A percentile compares a stretch with the other conserved stretches of the same genome.
Conservation (phyloP, 2,888 invertebrate genomes). For the Pocota personata region DNA sequence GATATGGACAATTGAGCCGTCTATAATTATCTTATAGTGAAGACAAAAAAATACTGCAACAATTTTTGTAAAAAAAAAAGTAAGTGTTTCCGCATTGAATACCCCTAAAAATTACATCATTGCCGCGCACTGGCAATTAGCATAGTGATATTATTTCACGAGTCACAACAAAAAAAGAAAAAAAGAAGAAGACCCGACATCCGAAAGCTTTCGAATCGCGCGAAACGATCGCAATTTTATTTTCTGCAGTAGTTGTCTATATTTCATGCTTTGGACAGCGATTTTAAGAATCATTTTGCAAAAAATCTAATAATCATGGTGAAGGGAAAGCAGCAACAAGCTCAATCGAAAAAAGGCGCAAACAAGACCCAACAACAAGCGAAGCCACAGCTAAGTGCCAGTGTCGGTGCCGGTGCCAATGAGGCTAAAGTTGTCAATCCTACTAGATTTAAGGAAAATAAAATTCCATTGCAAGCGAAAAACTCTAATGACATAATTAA, state of each 20-base stretch:
- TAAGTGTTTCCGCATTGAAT: conserved; percentile 36
- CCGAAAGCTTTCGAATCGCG: conserved; percentile 34
- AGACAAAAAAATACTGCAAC: conserved; percentile 44
- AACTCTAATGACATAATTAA: not conserved
- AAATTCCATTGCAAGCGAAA: conserved; percentile 42
- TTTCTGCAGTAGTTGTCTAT: not conserved
- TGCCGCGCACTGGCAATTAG: conserved; percentile 41
- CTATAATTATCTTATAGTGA: conserved; percentile 64
- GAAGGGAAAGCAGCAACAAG: conserved; percentile 59
- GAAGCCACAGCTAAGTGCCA: not conserved
- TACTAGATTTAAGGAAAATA: conserved; percentile 41
- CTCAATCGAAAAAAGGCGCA: conserved; percentile 23
- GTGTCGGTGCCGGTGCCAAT: not conserved
- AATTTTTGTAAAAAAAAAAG: conserved; percentile 3
- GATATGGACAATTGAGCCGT: conserved; percentile 63
- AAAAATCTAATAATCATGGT: conserved; percentile 32
- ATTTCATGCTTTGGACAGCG: not conserved
- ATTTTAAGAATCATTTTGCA: not conserved
- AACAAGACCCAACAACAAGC: conserved; percentile 53
- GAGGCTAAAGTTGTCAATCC: not conserved
- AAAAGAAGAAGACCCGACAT: not conserved
- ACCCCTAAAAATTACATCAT: conserved; percentile 61
- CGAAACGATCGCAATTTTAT: conserved; percentile 2
- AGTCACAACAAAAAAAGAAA: conserved; percentile 13
- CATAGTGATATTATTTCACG: conserved; percentile 44